phyloP scores from a whole-genome alignment of 1,140 invertebrate species.

The Drosophila setifemur region DNA sequence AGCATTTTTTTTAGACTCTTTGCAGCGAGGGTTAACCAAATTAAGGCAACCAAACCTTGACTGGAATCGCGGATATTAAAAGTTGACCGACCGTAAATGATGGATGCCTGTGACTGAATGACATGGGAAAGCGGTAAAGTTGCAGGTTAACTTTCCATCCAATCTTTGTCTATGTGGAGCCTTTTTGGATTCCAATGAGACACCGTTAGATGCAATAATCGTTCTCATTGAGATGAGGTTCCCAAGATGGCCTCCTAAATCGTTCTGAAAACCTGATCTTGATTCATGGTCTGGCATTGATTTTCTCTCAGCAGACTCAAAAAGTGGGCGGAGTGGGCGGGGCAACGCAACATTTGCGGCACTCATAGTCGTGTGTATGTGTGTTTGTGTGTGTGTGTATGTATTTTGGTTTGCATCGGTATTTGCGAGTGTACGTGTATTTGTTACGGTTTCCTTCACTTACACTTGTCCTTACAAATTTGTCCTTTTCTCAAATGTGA shows the following conservation, averaged over 20 bases:
- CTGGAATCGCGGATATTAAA: too few species aligned
- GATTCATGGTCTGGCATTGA: conserved; percentile 62
- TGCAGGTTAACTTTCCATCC: too few species aligned
- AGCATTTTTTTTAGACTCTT: too few species aligned
- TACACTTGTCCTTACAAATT: conserved; percentile 81
- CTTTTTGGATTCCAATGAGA: too few species aligned
- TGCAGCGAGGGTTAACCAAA: too few species aligned
- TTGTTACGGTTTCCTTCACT: conserved; percentile 69
- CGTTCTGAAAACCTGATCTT: conserved; percentile 46
- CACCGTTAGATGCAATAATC: too few species aligned
- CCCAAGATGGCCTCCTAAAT: conserved; percentile 10
- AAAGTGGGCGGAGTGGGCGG: conserved; percentile 35
- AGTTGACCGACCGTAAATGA: too few species aligned
- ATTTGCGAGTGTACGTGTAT: conserved; percentile 37
- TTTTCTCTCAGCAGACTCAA: conserved; percentile 63
- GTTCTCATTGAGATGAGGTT: conserved; percentile 3
- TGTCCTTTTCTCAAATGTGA: conserved; percentile 81
- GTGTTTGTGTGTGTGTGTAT: conserved; percentile 2
- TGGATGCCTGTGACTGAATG: too few species aligned
- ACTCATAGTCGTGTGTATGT: conserved; percentile 11
- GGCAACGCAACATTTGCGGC: conserved; percentile 29
- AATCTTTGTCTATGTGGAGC: too few species aligned
- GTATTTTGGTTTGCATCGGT: conserved; percentile 9
- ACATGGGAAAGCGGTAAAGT: too few species aligned
- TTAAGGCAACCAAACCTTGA: too few species aligned